Percentiles rank a stretch among this genome's conserved stretches.
These are phyloP conservation scores for Anisognathus igniventris DNA, from an alignment of 2,797 vertebrate genomes.

Conservation along the genomic window DNA sequence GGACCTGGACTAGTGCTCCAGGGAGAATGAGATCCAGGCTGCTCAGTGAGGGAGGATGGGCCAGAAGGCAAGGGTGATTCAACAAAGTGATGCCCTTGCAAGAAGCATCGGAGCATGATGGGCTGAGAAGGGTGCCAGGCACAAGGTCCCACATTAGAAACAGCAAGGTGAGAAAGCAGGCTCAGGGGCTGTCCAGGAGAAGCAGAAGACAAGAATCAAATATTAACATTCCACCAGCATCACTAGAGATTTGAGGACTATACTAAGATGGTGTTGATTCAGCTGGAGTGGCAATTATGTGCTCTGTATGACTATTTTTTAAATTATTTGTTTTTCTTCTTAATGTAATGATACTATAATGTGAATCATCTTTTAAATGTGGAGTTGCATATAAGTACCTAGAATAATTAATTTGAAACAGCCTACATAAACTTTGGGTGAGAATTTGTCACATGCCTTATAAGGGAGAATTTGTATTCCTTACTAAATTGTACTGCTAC, in stretches of 20 bases:
- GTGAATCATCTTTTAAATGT: neutral
- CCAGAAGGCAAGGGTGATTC: neutral
- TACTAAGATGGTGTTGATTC: neutral
- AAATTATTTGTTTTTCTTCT: neutral
- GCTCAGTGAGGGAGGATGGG: neutral
- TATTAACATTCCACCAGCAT: neutral
- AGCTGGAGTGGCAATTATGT: neutral
- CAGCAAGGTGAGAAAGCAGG: neutral
- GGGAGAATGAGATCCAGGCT: neutral
- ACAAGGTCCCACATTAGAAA: neutral
- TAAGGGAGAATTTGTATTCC: neutral
- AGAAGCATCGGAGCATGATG: neutral
- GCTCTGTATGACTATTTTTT: neutral
- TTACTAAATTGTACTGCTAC: neutral
- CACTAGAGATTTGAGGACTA: neutral
- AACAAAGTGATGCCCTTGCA: neutral
- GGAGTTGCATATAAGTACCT: neutral
- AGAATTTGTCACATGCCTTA: neutral
- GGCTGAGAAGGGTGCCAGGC: neutral
- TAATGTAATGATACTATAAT: neutral
- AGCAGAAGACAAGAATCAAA: neutral
- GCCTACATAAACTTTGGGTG: neutral
- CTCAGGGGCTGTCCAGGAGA: neutral
- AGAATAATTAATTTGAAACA: neutral
- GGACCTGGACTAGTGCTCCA: neutral